A percentile compares a stretch with the other conserved stretches of the same genome.
phyloP scores from a whole-genome alignment of 2,797 vertebrate species.

The Micropoecilia bifurca region DNA sequence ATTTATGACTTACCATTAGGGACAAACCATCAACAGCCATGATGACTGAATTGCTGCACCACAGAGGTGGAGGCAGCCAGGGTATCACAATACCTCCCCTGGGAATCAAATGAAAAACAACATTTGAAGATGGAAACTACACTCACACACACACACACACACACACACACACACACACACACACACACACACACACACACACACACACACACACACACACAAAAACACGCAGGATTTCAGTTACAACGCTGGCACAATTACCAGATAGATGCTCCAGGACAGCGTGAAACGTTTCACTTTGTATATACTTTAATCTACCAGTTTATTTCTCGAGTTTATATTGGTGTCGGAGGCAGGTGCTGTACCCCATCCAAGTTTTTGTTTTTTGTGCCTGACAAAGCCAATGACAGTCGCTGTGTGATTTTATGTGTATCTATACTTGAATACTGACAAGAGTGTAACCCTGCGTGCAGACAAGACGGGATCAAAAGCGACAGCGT shows the following conservation, averaged over 20 bases:
- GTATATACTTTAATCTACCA: conserved; percentile 9
- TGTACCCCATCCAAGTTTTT: background rate
- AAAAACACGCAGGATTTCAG: conserved; percentile 1
- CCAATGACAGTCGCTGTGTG: conserved; percentile 11
- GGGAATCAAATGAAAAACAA: conserved; percentile 24
- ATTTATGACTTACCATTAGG: conserved; percentile 76
- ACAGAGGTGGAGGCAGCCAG: conserved; percentile 23
- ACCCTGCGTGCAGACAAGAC: conserved; percentile 39
- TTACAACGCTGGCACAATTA: conserved; percentile 1
- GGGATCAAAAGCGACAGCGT: conserved; percentile 62
- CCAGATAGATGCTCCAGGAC: background rate
- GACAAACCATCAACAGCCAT: conserved; percentile 60
- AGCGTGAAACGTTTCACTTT: background rate
- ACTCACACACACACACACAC: background rate
- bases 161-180: background rate
- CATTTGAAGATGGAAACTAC: conserved; percentile 1
- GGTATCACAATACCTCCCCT: conserved; percentile 28
- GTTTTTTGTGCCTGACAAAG: conserved; percentile 37
- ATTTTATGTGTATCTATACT: conserved; percentile 1
- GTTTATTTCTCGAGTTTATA: background rate
- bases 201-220: background rate
- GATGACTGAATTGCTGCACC: conserved; percentile 55
- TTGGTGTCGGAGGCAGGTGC: conserved; percentile 5
- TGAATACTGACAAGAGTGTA: conserved; percentile 44
- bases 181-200: background rate